A percentile compares a stretch with the other conserved stretches of the same genome.
phyloP scores from a whole-genome alignment of 2,888 invertebrate genomes.

The Drosophila infuscata region DNA sequence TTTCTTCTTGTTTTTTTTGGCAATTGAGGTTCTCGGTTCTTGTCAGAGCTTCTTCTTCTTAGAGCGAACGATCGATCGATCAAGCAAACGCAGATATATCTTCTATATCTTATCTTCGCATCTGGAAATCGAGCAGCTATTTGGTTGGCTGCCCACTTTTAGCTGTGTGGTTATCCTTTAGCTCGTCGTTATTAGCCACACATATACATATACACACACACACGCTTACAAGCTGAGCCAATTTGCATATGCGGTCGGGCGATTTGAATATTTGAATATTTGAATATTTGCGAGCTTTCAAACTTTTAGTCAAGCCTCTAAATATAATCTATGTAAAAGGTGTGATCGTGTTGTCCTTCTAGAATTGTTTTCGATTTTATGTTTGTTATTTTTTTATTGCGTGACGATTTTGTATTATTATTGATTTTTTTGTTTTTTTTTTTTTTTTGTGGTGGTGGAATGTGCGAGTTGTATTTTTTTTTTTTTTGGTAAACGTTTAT shows the following conservation, averaged over 20 bases:
- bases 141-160: constrained; percentile 25
- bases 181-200: constrained; percentile 20
- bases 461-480: constrained; percentile 73
- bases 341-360: constrained; percentile 61
- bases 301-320: constrained; percentile 52
- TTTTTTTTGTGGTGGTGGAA: constrained; percentile 74
- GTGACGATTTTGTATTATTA: constrained; percentile 46
- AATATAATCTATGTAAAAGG: constrained; percentile 29
- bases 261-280: constrained; percentile 22
- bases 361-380: constrained; percentile 44
- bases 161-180: constrained; percentile 33
- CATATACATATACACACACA: constrained; percentile 32
- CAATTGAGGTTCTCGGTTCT: constrained; percentile 48
- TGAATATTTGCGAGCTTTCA: constrained; percentile 21
- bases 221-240: constrained; percentile 23
- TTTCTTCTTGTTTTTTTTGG: constrained; percentile 5
- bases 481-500: constrained; percentile 77
- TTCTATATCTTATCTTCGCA: constrained; percentile 58
- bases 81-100: constrained; percentile 21
- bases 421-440: constrained; percentile 37
- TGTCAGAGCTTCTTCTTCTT: constrained; percentile 31
- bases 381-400: constrained; percentile 44
- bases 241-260: constrained; percentile 33
- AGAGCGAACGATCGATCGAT: constrained; percentile 21
- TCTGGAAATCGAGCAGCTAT: constrained; percentile 51